phyloP scores from a whole-genome alignment of 2,888 invertebrate species.

The Eugnorisma glareosa region DNA sequence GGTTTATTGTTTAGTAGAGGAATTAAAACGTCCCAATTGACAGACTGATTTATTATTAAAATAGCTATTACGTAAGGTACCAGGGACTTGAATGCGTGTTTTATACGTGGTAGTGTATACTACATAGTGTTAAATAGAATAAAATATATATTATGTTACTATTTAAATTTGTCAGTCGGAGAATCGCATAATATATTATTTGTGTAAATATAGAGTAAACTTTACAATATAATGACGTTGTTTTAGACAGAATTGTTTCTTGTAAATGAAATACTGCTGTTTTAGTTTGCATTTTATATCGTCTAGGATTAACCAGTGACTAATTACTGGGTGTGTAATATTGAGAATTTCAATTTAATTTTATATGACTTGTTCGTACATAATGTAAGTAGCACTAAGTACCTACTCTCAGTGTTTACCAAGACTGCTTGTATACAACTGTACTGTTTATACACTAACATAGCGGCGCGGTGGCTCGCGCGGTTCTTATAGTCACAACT shows the following conservation, averaged over 20 bases:
- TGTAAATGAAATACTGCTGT: slow-evolving; percentile 89
- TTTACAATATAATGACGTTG: slow-evolving; percentile 82
- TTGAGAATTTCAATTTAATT: slow-evolving; percentile 85
- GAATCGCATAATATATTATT: slow-evolving; percentile 89
- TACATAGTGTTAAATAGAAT: slow-evolving; percentile 88
- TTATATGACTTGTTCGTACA: slow-evolving; percentile 86
- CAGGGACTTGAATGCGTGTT: slow-evolving; percentile 90
- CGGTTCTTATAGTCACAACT: slow-evolving; percentile 88
- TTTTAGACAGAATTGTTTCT: slow-evolving; percentile 89
- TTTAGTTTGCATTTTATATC: slow-evolving; percentile 90
- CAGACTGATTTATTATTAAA: slow-evolving; percentile 90
- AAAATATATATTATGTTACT: slow-evolving; percentile 89
- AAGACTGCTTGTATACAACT: slow-evolving; percentile 90
- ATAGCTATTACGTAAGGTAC: slow-evolving; percentile 86
- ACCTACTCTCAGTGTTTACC: slow-evolving; percentile 90
- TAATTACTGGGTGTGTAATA: slow-evolving; percentile 85
- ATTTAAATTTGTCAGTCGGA: slow-evolving; percentile 88
- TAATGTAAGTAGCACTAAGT: slow-evolving; percentile 88
- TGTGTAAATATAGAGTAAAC: slow-evolving; percentile 88
- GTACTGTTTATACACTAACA: slow-evolving; percentile 87
- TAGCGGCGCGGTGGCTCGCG: slow-evolving; percentile 80
- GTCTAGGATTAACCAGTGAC: slow-evolving; percentile 84
- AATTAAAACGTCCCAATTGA: slow-evolving; percentile 90
- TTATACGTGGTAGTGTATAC: slow-evolving; percentile 90
- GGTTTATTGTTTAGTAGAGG: slow-evolving; percentile 89